phyloP scores from a whole-genome alignment of 2,888 invertebrate species.

The Cephus rjabovi region DNA sequence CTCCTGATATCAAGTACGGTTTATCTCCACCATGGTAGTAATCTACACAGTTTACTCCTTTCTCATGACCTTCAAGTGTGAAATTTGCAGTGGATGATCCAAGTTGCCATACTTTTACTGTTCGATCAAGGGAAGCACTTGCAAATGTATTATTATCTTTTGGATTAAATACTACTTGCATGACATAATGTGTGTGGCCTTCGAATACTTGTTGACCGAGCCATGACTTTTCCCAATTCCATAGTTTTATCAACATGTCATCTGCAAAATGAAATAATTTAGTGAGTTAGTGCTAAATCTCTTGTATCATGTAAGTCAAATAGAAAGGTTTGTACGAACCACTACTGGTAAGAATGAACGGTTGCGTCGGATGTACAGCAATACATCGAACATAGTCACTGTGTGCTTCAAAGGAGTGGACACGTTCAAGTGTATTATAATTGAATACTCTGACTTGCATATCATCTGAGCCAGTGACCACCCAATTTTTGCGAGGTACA shows the following conservation, averaged over 20 bases:
- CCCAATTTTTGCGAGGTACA: conserved; percentile 98
- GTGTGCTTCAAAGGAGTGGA: conserved; percentile 97
- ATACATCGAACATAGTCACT: conserved; percentile 98
- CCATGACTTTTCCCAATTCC: conserved; percentile 99
- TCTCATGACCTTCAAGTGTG: conserved; percentile 97
- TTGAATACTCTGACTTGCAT: conserved; percentile 97
- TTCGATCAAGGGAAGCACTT: conserved; percentile 97
- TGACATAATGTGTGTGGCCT: conserved; percentile 99
- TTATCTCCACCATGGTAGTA: conserved; percentile 99
- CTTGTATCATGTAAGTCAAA: conserved; percentile 1
- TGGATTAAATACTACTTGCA: conserved; percentile 99
- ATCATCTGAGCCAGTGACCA: conserved; percentile 96
- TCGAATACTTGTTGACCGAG: conserved; percentile 98
- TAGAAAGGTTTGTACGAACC: conserved; percentile 73
- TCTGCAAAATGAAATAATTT: conserved; percentile 70
- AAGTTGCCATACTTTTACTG: conserved; percentile 98
- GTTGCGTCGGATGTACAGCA: conserved; percentile 96
- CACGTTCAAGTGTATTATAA: conserved; percentile 97
- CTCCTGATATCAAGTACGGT: conserved; percentile 98
- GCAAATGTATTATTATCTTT: conserved; percentile 99
- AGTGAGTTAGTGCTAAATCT: not conserved
- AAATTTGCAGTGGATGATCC: conserved; percentile 98
- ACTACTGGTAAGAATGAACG: conserved; percentile 95
- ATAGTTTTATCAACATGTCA: conserved; percentile 97
- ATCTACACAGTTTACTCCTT: conserved; percentile 99